Base-by-base conservation (phyloP, 1,140 invertebrate species). In the Nomia melanderi region DNA sequence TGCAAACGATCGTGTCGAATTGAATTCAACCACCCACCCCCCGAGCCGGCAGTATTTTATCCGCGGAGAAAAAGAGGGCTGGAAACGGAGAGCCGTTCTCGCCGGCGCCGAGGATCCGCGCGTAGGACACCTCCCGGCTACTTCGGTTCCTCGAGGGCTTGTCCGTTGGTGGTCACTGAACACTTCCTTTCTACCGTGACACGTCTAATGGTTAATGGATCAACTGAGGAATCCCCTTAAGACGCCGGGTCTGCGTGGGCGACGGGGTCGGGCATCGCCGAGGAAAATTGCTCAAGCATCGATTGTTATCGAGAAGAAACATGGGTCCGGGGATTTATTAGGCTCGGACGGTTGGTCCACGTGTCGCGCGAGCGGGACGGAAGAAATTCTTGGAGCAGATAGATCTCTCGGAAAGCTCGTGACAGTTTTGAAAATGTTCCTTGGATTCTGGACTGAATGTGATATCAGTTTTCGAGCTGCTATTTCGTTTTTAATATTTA, bases 1-100 rank as follows among this genome's bases (percentile, higher is more conserved):
- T 81, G 82, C 80, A 85, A 85, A 88, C 84, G 75, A 85, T 85
- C 82, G 70, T 77, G 81, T 74, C 79, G 84, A 87, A 88, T 88
- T 87, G 83, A 88, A 87, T 87, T 82, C 78, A 41, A 17, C 25
- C 23, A 47, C 44, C 41, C 6, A 33, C 44, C 23, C 9, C n/a
- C 54, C 5, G 31, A 31, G 8, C 36, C 23, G n/a, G n/a, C n/a
- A n/a, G n/a, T n/a, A n/a, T 63, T 47, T 59, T 54, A 36, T 7
- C 4, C 39, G 12, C 9, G 5, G n/a, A 39, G 7, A 33, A 11
- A 12, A 17, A 12, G n/a, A 17, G 25, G 11, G 20, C 1, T 17
- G 27, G 27, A 6, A n/a, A 25, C 27, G 17, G 14, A 27, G 31
- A 12, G 54, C 12, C 17, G 57, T 53, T 20, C 41, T 53, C 44